Conservation (phyloP, 2,113 vertebrate genomes). For the Sinocyclocheilus grahami region DNA sequence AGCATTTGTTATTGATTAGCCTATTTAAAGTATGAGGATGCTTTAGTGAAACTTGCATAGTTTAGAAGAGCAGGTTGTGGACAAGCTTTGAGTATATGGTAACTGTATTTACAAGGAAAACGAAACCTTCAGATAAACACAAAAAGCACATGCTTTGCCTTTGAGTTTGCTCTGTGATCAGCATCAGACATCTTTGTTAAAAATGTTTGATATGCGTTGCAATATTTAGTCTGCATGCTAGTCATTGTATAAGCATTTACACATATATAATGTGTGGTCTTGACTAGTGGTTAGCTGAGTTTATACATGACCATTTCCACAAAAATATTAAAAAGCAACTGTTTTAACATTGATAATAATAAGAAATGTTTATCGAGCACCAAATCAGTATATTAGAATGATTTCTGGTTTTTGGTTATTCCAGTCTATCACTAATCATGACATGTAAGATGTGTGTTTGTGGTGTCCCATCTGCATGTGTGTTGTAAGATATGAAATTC, state of each 20-base stretch:
- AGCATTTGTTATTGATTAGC: neutral
- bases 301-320: neutral
- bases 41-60: neutral
- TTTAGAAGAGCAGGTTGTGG: neutral
- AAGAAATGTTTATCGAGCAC: too few relatives aligned
- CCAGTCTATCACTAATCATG: slow-evolving; percentile 6
- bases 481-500: slow-evolving; percentile 45
- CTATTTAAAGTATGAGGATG: neutral
- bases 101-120: neutral
- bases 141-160: neutral
- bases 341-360: neutral
- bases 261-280: neutral
- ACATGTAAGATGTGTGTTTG: neutral
- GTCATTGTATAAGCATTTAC: neutral
- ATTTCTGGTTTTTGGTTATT: neutral
- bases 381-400: too few relatives aligned
- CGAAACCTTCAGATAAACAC: neutral
- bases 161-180: neutral
- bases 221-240: neutral
- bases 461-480: slow-evolving; percentile 28
- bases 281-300: neutral
- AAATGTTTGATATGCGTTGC: neutral
- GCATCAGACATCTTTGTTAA: neutral
- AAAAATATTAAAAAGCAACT: neutral
- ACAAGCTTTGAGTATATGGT: neutral